Evolutionary conservation across 2,113 vertebrate genomes (phyloP).

Genomic region (Elaphurus davidianus): DNA sequence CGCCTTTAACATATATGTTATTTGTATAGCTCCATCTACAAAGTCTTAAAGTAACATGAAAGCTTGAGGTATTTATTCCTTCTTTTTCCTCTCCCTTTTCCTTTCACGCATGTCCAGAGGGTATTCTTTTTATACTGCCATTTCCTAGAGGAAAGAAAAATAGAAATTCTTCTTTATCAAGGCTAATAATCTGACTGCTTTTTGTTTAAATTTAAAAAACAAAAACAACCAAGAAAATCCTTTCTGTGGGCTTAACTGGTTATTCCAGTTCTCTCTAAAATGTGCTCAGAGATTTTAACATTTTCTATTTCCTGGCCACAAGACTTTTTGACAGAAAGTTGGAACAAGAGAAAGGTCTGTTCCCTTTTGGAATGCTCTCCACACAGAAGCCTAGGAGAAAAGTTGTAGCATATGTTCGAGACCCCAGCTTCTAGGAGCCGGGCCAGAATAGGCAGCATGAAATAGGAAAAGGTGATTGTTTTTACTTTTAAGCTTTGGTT

Average conservation of each 20-base stretch:
- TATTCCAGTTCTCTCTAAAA: neutral
- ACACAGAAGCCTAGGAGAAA: neutral
- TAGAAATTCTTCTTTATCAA: slow-evolving; percentile 9
- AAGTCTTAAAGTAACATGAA: neutral
- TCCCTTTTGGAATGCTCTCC: slow-evolving; percentile 26
- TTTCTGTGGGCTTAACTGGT: neutral
- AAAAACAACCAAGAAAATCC: neutral
- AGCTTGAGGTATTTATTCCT: neutral
- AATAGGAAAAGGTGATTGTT: neutral
- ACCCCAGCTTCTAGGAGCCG: neutral
- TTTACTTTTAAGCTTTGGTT: slow-evolving; percentile 22
- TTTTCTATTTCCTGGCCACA: slow-evolving; percentile 21
- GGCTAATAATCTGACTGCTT: neutral
- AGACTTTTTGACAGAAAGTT: slow-evolving; percentile 32
- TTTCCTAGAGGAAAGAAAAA: neutral
- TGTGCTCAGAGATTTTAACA: neutral
- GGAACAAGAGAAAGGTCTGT: slow-evolving; percentile 19
- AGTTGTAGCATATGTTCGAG: slow-evolving; percentile 37
- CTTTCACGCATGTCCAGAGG: neutral
- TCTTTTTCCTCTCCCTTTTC: neutral
- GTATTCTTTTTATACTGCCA: neutral
- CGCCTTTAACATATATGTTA: neutral
- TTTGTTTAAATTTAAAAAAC: neutral
- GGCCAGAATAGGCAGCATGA: neutral
- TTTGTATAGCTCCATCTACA: neutral